These are phyloP conservation scores for Melanostigma gelatinosum DNA, from an alignment of 2,113 vertebrate genomes.

Conservation along the genomic window DNA sequence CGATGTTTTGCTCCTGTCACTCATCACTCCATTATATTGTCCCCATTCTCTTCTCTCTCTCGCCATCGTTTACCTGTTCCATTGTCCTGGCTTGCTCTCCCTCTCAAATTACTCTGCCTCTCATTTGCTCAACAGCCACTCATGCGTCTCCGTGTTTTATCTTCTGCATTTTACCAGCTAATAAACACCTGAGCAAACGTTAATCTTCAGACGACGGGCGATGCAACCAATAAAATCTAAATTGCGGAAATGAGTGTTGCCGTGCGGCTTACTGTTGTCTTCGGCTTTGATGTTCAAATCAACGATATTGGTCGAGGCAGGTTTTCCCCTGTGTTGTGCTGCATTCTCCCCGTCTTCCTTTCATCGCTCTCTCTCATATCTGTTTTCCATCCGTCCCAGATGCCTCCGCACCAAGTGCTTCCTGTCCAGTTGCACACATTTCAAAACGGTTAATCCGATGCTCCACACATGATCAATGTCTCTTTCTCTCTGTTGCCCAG, in stretches of 20 bases:
- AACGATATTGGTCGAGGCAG: not conserved
- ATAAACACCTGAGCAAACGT: constrained; percentile 28
- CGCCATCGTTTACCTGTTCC: constrained; percentile 8
- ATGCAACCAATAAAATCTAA: not conserved
- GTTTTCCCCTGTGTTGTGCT: not conserved
- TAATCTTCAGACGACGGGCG: not conserved
- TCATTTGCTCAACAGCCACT: not conserved
- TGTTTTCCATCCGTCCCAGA: constrained; percentile 42
- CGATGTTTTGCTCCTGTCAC: not conserved
- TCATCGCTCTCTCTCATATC: constrained; percentile 25
- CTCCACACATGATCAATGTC: constrained; percentile 20
- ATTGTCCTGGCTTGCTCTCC: not conserved
- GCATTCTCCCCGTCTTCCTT: constrained; percentile 29
- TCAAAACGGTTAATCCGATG: constrained; percentile 32
- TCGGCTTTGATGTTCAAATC: constrained; percentile 17
- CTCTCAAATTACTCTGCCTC: constrained; percentile 23
- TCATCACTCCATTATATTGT: constrained; percentile 12
- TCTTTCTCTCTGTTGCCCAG: constrained; percentile 2
- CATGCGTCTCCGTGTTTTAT: constrained; percentile 25
- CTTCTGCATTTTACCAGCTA: constrained; percentile 16
- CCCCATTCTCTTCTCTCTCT: not conserved
- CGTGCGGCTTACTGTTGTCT: not conserved
- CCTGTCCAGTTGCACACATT: constrained; percentile 38
- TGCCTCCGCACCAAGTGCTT: constrained; percentile 39
- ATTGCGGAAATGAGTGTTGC: not conserved